A percentile compares a stretch with the other conserved stretches of the same genome.
These are phyloP conservation scores for Rhipidura dahli DNA, from an alignment of 2,113 vertebrate species.

Conservation along the genomic window DNA sequence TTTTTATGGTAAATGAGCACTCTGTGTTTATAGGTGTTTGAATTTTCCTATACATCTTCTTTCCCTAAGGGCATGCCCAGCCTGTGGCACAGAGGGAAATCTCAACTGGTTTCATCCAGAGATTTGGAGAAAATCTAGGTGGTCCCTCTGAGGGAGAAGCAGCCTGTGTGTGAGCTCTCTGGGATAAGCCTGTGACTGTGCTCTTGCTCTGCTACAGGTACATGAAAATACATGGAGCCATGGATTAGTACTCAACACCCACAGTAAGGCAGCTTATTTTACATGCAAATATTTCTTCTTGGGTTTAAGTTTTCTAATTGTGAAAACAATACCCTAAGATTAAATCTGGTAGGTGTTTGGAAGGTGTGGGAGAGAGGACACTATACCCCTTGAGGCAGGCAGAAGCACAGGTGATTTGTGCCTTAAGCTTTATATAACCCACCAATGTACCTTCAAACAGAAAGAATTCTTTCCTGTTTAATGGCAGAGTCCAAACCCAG, in stretches of 20 bases:
- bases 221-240: neutral
- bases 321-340: neutral
- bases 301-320: neutral
- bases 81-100: neutral
- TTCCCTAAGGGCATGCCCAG: neutral
- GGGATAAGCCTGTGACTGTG: neutral
- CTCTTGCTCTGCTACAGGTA: neutral
- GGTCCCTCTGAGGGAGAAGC: neutral
- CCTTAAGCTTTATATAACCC: neutral
- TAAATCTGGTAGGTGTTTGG: neutral
- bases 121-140: neutral
- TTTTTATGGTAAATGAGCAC: neutral
- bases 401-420: neutral
- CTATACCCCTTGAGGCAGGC: neutral
- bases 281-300: neutral
- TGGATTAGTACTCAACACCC: neutral
- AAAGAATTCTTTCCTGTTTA: neutral
- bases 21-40: neutral
- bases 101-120: neutral
- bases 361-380: neutral
- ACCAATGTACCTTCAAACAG: neutral
- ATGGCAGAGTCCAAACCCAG: neutral
- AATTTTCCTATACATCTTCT: neutral
- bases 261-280: neutral
- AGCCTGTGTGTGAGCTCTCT: neutral